Conservation (phyloP, 92 coral and sea anemone species). For the Phenganax subtilis region DNA sequence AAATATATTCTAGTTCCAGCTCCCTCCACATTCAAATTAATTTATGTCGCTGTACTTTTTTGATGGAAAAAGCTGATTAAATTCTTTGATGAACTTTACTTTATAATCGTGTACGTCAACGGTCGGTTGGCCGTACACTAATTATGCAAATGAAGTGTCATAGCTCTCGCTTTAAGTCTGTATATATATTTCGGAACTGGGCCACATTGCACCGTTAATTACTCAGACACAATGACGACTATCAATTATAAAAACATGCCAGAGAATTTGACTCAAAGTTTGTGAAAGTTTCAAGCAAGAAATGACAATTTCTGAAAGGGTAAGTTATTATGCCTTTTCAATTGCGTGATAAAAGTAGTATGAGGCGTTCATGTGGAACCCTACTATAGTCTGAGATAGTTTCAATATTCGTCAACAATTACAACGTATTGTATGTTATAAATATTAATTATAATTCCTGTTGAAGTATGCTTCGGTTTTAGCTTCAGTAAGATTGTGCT, state of each 20-base stretch:
- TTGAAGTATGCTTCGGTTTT: too few relatives aligned
- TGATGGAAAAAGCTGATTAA: background rate
- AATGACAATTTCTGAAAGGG: background rate
- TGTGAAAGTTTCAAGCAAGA: background rate
- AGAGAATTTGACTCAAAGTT: too few relatives aligned
- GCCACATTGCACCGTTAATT: constrained; percentile 20
- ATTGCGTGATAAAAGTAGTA: too few relatives aligned
- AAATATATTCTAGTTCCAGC: too few relatives aligned
- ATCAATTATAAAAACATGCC: background rate
- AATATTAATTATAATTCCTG: too few relatives aligned
- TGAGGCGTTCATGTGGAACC: too few relatives aligned
- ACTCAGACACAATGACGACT: background rate
- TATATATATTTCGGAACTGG: constrained; percentile 17
- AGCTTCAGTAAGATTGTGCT: too few relatives aligned
- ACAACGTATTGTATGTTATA: too few relatives aligned
- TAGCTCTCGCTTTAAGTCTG: constrained; percentile 6
- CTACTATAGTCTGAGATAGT: too few relatives aligned
- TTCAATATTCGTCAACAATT: too few relatives aligned
- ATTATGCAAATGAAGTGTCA: constrained; percentile 27
- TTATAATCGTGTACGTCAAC: background rate
- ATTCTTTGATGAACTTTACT: background rate
- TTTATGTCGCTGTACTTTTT: too few relatives aligned
- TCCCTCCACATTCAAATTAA: too few relatives aligned
- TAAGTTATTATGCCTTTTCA: background rate
- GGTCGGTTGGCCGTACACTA: background rate